phyloP scores from a whole-genome alignment of 2,888 invertebrate genomes.

The Eurois occulta region DNA sequence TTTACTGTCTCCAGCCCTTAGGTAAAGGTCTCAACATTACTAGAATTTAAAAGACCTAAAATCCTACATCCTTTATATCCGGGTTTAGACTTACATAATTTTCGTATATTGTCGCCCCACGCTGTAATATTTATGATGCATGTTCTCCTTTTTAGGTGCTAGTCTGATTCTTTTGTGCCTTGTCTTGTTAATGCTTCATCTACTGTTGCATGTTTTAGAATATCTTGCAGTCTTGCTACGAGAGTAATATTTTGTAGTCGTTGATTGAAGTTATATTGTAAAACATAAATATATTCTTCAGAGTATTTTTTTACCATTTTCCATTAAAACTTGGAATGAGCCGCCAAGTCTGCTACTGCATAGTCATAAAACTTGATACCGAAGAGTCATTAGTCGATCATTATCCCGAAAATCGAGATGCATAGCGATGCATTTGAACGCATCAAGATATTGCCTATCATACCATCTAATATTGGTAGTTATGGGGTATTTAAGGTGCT shows the following conservation, averaged over 20 bases:
- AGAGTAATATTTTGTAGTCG: background rate
- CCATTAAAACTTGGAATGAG: background rate
- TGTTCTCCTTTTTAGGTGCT: conserved; percentile 12
- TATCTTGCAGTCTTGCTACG: conserved; percentile 12
- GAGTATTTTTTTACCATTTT: conserved; percentile 7
- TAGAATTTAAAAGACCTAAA: background rate
- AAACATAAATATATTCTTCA: background rate
- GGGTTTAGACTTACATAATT: conserved; percentile 12
- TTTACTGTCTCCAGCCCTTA: too few relatives aligned
- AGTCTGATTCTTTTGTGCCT: conserved; percentile 15
- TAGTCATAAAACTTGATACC: conserved; percentile 62
- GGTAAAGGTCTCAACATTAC: too few relatives aligned
- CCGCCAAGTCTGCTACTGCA: conserved; percentile 30
- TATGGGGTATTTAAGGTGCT: conserved; percentile 15
- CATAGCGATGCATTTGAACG: conserved; percentile 11
- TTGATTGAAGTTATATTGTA: background rate
- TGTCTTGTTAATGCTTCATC: background rate
- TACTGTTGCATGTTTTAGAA: background rate
- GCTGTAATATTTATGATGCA: background rate
- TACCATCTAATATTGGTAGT: conserved; percentile 32
- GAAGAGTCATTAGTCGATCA: conserved; percentile 71
- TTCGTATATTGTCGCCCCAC: conserved; percentile 2
- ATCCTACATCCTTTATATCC: background rate
- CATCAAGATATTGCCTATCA: conserved; percentile 16
- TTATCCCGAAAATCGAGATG: conserved; percentile 72